phyloP scores from a whole-genome alignment of 2,113 vertebrate species.

The Paralichthys olivaceus region DNA sequence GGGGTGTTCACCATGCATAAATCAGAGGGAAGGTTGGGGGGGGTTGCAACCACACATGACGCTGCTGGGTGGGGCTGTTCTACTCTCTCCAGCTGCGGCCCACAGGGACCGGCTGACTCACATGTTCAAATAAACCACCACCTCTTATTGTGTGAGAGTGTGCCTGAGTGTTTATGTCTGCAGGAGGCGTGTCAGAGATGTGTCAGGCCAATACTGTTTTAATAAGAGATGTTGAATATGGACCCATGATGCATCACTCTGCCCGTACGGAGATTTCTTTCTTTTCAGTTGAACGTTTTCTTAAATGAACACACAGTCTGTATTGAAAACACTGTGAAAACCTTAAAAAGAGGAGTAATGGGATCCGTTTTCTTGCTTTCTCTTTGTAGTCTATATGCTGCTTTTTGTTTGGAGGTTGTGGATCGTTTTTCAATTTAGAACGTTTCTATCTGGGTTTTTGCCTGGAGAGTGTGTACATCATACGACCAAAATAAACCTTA shows the following conservation, averaged over 20 bases:
- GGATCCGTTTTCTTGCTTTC: not conserved
- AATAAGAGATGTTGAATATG: not conserved
- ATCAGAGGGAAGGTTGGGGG: conserved; percentile 33
- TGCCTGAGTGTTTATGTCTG: conserved; percentile 43
- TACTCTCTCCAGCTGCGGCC: conserved; percentile 65
- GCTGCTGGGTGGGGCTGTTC: conserved; percentile 69
- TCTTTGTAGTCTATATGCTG: no score
- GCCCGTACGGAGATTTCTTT: not conserved
- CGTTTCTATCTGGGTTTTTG: not conserved
- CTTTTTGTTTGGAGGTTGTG: not conserved
- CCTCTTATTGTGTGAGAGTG: conserved; percentile 27
- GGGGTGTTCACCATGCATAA: conserved; percentile 56
- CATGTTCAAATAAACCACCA: conserved; percentile 71
- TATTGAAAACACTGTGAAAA: not conserved
- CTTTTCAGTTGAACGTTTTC: not conserved
- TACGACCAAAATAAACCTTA: not conserved
- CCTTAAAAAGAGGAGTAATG: not conserved
- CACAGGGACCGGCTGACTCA: conserved; percentile 67
- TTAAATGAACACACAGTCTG: not conserved
- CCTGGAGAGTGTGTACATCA: not conserved
- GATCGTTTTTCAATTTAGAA: not conserved
- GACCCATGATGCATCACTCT: not conserved
- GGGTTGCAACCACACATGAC: conserved; percentile 62
- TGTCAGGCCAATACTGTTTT: not conserved
- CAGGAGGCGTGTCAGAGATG: not conserved